phyloP scores from a whole-genome alignment of 2,888 invertebrate genomes.

The Agelastica alni region DNA sequence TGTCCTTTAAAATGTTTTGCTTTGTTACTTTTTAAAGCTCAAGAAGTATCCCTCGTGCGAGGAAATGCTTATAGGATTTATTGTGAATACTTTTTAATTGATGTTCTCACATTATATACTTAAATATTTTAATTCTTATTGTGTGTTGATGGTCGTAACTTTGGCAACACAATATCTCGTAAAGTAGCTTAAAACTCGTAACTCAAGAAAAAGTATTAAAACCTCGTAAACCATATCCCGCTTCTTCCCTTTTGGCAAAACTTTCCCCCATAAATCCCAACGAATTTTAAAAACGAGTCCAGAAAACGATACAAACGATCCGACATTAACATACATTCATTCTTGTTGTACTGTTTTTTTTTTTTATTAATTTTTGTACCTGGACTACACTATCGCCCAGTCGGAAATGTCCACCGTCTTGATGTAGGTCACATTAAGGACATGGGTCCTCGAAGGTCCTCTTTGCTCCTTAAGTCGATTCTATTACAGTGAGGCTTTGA shows the following conservation, averaged over 20 bases:
- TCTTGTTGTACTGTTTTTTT: conserved; percentile 39
- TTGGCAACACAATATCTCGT: conserved; percentile 5
- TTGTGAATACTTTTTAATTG: no score
- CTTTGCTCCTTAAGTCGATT: conserved; percentile 36
- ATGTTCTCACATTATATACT: no score
- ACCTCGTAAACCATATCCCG: conserved; percentile 20
- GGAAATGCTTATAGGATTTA: no score
- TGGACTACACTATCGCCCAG: conserved; percentile 40
- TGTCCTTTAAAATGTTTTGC: no score
- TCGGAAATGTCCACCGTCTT: conserved; percentile 53
- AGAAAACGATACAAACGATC: conserved; percentile 44
- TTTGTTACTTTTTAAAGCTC: no score
- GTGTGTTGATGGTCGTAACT: not conserved
- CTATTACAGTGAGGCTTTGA: conserved; percentile 45
- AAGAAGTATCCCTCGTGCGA: no score
- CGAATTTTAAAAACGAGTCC: conserved; percentile 39
- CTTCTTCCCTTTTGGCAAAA: conserved; percentile 30
- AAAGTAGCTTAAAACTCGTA: conserved; percentile 22
- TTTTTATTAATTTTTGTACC: conserved; percentile 34
- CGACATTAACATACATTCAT: conserved; percentile 45
- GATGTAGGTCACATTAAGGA: conserved; percentile 51
- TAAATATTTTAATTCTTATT: no score
- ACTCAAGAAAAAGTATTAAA: conserved; percentile 22
- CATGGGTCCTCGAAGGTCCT: conserved; percentile 34
- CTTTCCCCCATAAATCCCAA: conserved; percentile 37